Percentiles rank a stretch among this genome's conserved stretches.
These are phyloP conservation scores for Glaucopsyche alexis DNA, from an alignment of 2,888 invertebrate genomes.

Conservation along the genomic window DNA sequence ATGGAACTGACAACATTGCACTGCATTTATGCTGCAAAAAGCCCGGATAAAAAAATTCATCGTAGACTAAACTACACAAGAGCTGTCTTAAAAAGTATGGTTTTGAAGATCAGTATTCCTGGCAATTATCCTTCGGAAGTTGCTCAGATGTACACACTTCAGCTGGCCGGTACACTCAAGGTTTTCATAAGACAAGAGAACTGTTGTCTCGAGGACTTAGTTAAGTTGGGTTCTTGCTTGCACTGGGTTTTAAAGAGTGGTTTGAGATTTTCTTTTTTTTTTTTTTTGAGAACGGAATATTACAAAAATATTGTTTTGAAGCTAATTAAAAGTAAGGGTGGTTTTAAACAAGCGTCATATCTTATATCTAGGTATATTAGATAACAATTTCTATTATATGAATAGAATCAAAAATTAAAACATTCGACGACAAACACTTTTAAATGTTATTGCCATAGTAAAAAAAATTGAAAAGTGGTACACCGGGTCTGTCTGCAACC, in stretches of 20 bases:
- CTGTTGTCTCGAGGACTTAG: conserved; percentile 48
- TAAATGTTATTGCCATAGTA: no score
- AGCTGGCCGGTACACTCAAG: conserved; percentile 40
- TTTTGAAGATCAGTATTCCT: conserved; percentile 25
- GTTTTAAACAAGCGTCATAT: neutral
- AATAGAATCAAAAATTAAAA: no score
- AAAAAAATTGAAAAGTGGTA: no score
- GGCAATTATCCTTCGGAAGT: conserved; percentile 29
- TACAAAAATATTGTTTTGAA: conserved; percentile 1
- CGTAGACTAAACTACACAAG: neutral
- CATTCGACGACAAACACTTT: no score
- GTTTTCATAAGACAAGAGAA: conserved; percentile 49
- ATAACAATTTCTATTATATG: no score
- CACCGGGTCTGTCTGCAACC: no score
- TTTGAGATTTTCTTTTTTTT: no score
- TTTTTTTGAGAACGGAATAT: neutral
- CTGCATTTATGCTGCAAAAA: no score
- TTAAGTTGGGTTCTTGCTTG: conserved; percentile 39
- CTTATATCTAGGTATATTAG: no score
- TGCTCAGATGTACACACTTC: conserved; percentile 29
- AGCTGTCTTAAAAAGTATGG: conserved; percentile 5
- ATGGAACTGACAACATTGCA: no score
- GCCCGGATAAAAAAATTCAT: neutral
- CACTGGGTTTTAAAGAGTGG: conserved; percentile 2
- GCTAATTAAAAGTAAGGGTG: neutral